Base-by-base conservation (phyloP, 2,797 vertebrate genomes). In the Acanthurus leucopareius region DNA sequence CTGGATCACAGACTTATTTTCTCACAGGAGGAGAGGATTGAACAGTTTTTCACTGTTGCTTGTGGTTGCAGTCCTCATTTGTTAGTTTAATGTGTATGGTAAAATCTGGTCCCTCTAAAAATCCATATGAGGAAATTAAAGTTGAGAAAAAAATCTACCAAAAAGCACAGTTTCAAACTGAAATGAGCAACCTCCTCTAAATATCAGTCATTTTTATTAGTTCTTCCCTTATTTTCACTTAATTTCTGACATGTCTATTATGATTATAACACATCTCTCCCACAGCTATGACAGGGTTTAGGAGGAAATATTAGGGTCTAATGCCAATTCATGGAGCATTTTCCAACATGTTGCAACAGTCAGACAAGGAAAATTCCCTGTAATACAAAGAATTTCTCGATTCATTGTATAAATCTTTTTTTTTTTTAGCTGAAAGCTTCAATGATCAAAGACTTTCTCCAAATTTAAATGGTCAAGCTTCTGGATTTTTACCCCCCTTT, bases 1-100 rank as follows among this genome's bases (percentile, higher is more conserved):
- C 60, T 77, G 72, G 54, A 86, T 77, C 73, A 75, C 64, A 68
- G 66, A 69, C 38, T 69, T 76, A 44, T 74, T 78, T 66, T 49
- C 73, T 73, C 80, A 78, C 83, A 71, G 73, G 75, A 70, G 10
- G 28, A 73, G 70, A 57, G 22, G 56, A 10, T 13, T 62, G 20
- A 67, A 64, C 53, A 32, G 17, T 25, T 65, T 19, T 20, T 56
- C 40, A 54, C 5, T 0, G 1, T 38, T 56, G 14, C 5, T 58
- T 71, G 60, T 67, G 32, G 15, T 35, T 56, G 10, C 60, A 73
- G 35, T 59, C 28, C 47, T 64, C 32, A 67, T 69, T 83, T 74
- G 35, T 62, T 68, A 38, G 45, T 9, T 5, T 10, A 48, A 64
- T 20, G 1, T 42, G n/a, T 22, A 70, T 13, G 62, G 13, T 38